Conservation (phyloP, 2,113 vertebrate genomes). For the Paramisgurnus dabryanus region DNA sequence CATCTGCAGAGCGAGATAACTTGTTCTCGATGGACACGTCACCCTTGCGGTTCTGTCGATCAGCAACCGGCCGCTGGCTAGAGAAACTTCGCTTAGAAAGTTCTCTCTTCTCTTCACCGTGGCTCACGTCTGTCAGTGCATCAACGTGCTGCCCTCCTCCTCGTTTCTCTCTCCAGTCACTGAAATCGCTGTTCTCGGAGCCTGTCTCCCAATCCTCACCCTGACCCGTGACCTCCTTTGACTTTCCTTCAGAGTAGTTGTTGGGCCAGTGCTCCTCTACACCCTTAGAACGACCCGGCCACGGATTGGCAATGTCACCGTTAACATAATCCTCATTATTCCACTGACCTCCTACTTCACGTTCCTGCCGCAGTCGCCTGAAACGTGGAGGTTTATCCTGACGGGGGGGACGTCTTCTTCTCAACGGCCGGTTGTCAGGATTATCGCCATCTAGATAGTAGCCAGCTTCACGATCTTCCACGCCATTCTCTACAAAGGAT, state of each 20-base stretch:
- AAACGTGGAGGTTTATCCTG: constrained; percentile 97
- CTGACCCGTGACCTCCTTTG: constrained; percentile 75
- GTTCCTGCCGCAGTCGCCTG: constrained; percentile 88
- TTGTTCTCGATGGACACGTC: constrained; percentile 83
- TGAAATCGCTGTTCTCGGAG: constrained; percentile 94
- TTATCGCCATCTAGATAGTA: constrained; percentile 82
- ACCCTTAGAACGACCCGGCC: constrained; percentile 79
- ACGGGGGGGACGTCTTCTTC: constrained; percentile 88
- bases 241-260: constrained; percentile 66
- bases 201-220: constrained; percentile 96
- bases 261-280: constrained; percentile 77
- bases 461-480: constrained; percentile 86
- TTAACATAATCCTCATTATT: constrained; percentile 82
- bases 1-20: constrained; percentile 74
- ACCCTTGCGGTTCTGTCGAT: constrained; percentile 91
- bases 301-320: constrained; percentile 79
- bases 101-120: constrained; percentile 88
- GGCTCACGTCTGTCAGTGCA: constrained; percentile 73
- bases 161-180: constrained; percentile 85
- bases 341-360: constrained; percentile 84
- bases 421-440: constrained; percentile 83
- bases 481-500: constrained; percentile 77
- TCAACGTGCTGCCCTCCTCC: constrained; percentile 72
- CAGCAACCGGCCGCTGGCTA: constrained; percentile 89
- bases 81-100: constrained; percentile 96